These are phyloP conservation scores for Choristoneura rosaceana DNA, from an alignment of 2,888 invertebrate genomes.

Conservation along the genomic window DNA sequence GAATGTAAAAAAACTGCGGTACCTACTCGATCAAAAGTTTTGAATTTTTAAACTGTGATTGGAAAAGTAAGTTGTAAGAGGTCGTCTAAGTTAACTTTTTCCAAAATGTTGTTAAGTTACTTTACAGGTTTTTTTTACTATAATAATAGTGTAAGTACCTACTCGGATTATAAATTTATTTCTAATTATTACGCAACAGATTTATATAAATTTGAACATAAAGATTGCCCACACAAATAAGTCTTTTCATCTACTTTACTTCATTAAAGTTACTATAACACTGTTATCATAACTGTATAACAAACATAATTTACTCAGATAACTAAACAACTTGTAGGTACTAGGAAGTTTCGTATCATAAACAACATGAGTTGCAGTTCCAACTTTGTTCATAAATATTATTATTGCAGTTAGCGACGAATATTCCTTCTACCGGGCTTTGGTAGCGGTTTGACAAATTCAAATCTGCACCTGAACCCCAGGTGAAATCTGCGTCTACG, in stretches of 20 bases:
- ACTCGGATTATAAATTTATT: too few species aligned
- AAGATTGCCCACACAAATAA: too few species aligned
- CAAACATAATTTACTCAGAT: not conserved
- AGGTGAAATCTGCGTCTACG: conserved; percentile 12
- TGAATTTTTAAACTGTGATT: too few species aligned
- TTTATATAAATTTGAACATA: too few species aligned
- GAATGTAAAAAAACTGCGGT: too few species aligned
- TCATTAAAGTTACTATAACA: not conserved
- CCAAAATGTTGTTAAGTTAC: too few species aligned
- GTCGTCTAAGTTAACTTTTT: too few species aligned
- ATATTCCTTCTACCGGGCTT: not conserved
- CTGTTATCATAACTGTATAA: not conserved
- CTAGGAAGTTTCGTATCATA: not conserved
- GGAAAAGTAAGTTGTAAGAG: too few species aligned
- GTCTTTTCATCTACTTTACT: not conserved
- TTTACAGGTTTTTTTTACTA: too few species aligned
- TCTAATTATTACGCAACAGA: too few species aligned
- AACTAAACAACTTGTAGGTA: not conserved
- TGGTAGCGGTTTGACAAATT: conserved; percentile 12
- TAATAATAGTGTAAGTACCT: too few species aligned
- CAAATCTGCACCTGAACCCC: conserved; percentile 8
- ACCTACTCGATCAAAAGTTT: too few species aligned
- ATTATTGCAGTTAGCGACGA: not conserved
- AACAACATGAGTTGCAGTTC: not conserved
- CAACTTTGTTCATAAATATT: not conserved